Conservation (phyloP, 2,113 vertebrate genomes). For the Hyperopisus bebe region DNA sequence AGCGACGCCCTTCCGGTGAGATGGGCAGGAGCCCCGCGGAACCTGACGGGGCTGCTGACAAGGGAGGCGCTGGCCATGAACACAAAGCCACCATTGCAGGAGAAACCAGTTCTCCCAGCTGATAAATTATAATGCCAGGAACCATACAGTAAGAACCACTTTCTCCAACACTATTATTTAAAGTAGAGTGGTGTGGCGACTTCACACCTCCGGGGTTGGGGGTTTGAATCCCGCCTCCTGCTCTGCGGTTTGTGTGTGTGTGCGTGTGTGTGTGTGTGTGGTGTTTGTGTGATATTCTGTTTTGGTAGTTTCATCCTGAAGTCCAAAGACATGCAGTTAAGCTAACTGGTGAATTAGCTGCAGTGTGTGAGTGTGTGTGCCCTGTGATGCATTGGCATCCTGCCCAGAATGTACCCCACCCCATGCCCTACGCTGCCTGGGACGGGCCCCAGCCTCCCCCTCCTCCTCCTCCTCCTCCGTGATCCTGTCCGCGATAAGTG, state of each 20-base stretch:
- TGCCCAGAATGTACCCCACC: not conserved
- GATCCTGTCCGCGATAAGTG: not conserved
- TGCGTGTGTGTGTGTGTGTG: too few relatives aligned
- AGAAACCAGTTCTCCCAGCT: slow-evolving; percentile 4
- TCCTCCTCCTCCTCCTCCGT: not conserved
- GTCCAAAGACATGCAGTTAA: not conserved
- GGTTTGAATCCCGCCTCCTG: not conserved
- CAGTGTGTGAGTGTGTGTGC: not conserved
- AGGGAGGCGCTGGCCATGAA: not conserved
- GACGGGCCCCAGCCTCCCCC: not conserved
- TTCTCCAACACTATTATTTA: not conserved
- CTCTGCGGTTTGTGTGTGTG: not conserved
- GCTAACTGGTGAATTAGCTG: not conserved
- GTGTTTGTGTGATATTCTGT: not conserved
- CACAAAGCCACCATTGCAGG: not conserved
- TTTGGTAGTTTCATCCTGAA: not conserved
- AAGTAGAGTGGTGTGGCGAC: not conserved
- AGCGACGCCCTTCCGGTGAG: not conserved
- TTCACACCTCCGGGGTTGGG: not conserved
- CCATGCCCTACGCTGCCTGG: not conserved
- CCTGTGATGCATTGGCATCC: not conserved
- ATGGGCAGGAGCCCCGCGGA: not conserved
- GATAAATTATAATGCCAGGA: not conserved
- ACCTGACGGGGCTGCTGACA: not conserved
- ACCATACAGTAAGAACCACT: not conserved